Evolutionary conservation across 30 jellyfish, hydroid and myxozoan genomes (phyloP), one percentile per base, ranked within the genome.

Genomic region (Aurelia sp.): DNA sequence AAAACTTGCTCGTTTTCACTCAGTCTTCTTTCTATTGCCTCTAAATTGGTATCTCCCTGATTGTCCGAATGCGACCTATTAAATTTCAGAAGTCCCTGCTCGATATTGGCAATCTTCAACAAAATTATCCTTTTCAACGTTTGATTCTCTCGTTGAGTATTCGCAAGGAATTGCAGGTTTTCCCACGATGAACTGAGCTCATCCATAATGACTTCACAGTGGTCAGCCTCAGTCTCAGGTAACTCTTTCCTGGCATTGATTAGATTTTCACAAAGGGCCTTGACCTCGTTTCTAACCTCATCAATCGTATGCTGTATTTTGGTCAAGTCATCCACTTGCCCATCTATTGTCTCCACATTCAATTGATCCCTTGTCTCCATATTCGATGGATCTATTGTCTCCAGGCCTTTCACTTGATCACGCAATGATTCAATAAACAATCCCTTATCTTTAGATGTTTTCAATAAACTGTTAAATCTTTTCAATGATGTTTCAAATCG

Each of bases 171-270:
- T 62, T 30, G 71, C 37, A 82, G 47, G 23, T 61, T 35, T 7
- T 21, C 61, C 66, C 71, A 57, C 3, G 35, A n/a, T n/a, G 62
- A 12, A 20, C 60, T 73, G 66, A 82, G 65, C 63, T n/a, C 50
- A 21, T 7, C 21, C 6, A 10, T 71, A 23, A 82, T 30, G 6
- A 8, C 77, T 9, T 69, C 78, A 40, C 91, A 67, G 11, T 47
- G 48, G 17, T 82, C 91, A 33, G 78, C 47, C 61, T 82, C 91
- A 53, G 35, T 59, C 59, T 82, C 85, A 4, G 91, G 91, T 9
- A 82, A 69, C 37, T 82, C 85, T 13, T 17, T 41, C 19, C 35
- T 58, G 16, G 70, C 16, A 22, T 8, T 67, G 4, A 3, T 23
- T 62, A 82, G 41, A 70, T 69, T 70, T 19, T 58, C 85, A 60